Percentiles rank a stretch among this genome's conserved stretches.
These are phyloP conservation scores for Malachius bipustulatus DNA, from an alignment of 2,888 invertebrate genomes.

Conservation along the genomic window DNA sequence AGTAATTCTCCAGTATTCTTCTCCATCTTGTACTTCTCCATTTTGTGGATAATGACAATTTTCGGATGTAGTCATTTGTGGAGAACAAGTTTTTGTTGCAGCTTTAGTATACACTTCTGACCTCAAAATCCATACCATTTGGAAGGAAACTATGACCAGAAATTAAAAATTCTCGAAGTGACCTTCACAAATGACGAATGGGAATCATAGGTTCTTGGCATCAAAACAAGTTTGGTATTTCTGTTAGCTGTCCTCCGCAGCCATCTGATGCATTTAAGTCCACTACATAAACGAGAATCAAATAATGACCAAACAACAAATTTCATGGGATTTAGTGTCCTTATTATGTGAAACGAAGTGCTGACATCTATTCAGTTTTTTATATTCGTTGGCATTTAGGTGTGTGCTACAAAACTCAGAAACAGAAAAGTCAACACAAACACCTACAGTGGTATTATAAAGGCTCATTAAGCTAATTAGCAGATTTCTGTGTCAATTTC, in stretches of 20 bases:
- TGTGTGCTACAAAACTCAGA: slow-evolving; percentile 3
- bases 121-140: slow-evolving; percentile 1
- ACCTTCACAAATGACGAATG: slow-evolving; percentile 2
- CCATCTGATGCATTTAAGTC: slow-evolving; percentile 1
- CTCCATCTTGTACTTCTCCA: no score
- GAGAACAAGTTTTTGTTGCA: no score
- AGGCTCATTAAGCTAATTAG: no score
- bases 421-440: background rate
- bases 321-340: background rate
- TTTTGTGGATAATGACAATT: slow-evolving; percentile 1
- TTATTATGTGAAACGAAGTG: slow-evolving; percentile 1
- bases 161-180: background rate
- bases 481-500: no score
- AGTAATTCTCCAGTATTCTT: no score
- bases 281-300: slow-evolving; percentile 1
- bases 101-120: no score
- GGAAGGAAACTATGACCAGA: slow-evolving; percentile 2
- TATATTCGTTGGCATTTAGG: slow-evolving; percentile 3
- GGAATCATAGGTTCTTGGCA: slow-evolving; percentile 1
- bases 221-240: slow-evolving; percentile 1
- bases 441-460: no score
- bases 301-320: slow-evolving; percentile 3
- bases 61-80: slow-evolving; percentile 1
- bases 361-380: no score
- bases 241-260: slow-evolving; percentile 2